phyloP scores from a whole-genome alignment of 2,888 invertebrate species.

The Lasius fuliginosus region DNA sequence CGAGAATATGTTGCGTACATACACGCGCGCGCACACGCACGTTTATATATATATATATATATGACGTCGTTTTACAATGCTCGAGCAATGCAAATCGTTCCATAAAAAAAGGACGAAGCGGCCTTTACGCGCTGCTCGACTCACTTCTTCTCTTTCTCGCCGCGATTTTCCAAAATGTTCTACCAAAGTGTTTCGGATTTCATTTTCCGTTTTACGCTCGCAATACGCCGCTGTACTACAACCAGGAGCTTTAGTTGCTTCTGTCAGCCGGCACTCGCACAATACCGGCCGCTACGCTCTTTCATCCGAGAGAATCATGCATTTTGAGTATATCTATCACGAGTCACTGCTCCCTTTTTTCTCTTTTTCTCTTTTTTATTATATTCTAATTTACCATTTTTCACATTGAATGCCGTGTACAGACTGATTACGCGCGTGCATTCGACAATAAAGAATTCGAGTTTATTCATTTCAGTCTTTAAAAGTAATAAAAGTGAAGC shows the following conservation, averaged over 20 bases:
- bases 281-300: slow-evolving; percentile 47
- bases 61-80: slow-evolving; percentile 39
- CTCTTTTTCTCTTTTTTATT: slow-evolving; percentile 40
- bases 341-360: slow-evolving; percentile 50
- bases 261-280: slow-evolving; percentile 63
- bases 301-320: slow-evolving; percentile 63
- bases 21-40: neutral
- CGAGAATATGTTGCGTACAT: slow-evolving; percentile 29
- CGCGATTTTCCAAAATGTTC: slow-evolving; percentile 40
- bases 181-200: slow-evolving; percentile 63
- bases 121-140: slow-evolving; percentile 42
- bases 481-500: neutral
- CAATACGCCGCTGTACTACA: slow-evolving; percentile 59
- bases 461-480: slow-evolving; percentile 8
- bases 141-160: slow-evolving; percentile 27
- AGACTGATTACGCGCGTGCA: neutral
- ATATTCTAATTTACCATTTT: slow-evolving; percentile 37
- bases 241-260: slow-evolving; percentile 72
- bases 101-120: slow-evolving; percentile 43
- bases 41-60: too few species aligned
- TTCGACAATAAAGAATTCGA: neutral
- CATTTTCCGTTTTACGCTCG: slow-evolving; percentile 73
- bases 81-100: slow-evolving; percentile 47
- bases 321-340: slow-evolving; percentile 67
- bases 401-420: too few species aligned